phyloP scores from a whole-genome alignment of 2,113 vertebrate genomes.

The Halichoerus grypus region DNA sequence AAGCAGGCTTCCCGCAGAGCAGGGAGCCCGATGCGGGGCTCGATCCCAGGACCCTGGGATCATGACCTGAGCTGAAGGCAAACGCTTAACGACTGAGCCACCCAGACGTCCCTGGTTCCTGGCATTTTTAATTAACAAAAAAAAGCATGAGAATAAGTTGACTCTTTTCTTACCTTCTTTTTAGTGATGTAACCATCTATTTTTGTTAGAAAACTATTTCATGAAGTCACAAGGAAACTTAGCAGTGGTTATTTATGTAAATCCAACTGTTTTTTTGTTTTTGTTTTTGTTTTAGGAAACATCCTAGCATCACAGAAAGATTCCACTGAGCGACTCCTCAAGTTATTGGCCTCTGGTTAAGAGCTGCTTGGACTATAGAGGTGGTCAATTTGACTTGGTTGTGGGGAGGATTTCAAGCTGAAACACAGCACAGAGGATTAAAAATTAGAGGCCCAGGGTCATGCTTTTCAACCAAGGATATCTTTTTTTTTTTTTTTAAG shows the following conservation, averaged over 20 bases:
- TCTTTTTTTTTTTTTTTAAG: not conserved
- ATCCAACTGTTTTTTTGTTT: too few relatives aligned
- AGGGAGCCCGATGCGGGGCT: too few relatives aligned
- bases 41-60: too few relatives aligned
- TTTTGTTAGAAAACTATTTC: constrained; percentile 60
- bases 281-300: constrained; percentile 40
- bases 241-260: constrained; percentile 1
- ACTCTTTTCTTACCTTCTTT: not conserved
- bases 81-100: too few relatives aligned
- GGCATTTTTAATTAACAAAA: constrained; percentile 30
- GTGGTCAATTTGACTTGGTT: not conserved
- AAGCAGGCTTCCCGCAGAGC: too few relatives aligned
- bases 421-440: not conserved
- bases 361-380: not conserved
- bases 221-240: not conserved
- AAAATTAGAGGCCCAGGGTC: not conserved
- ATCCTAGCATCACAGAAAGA: not conserved
- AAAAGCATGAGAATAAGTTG: not conserved
- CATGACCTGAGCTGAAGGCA: too few relatives aligned
- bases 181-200: not conserved
- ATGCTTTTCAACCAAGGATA: not conserved
- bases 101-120: not conserved
- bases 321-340: not conserved
- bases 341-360: not conserved
- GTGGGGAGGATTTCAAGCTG: not conserved